A percentile compares a stretch with the other conserved stretches of the same genome.
Conservation (phyloP, 2,888 invertebrate genomes). For the Vannuccia rotundouncinata region DNA sequence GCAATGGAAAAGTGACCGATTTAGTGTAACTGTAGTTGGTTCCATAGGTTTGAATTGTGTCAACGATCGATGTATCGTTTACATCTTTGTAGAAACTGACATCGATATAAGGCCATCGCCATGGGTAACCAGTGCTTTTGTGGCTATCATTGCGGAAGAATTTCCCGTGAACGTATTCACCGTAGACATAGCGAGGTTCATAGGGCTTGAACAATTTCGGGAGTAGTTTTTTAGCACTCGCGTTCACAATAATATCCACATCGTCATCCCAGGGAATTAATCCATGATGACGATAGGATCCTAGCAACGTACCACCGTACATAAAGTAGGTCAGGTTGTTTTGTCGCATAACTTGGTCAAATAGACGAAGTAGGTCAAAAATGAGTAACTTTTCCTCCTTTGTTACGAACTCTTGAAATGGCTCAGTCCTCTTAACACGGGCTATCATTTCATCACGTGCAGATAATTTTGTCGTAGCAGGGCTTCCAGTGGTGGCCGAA, state of each 20-base stretch:
- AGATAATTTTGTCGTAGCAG: too few species aligned
- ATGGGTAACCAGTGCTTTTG: not conserved
- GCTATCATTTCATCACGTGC: too few species aligned
- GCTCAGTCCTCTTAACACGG: too few species aligned
- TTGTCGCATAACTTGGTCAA: not conserved
- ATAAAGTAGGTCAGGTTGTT: not conserved
- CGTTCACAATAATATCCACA: not conserved
- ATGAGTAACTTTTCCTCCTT: not conserved
- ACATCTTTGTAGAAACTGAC: not conserved
- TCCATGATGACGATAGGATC: conserved; percentile 3
- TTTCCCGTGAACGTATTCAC: not conserved
- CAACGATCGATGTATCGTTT: not conserved
- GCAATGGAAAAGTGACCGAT: not conserved
- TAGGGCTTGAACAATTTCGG: not conserved
- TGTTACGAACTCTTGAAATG: too few species aligned
- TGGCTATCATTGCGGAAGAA: not conserved
- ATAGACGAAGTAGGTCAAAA: not conserved
- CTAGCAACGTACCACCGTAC: not conserved
- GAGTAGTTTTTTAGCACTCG: not conserved
- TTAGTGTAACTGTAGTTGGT: not conserved
- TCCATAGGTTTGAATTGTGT: not conserved
- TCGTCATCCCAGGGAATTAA: not conserved
- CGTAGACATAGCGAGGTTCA: not conserved
- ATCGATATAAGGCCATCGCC: not conserved
- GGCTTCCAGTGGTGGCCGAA: too few species aligned